phyloP scores from a whole-genome alignment of 2,888 invertebrate species.

The Clunio marinus region DNA sequence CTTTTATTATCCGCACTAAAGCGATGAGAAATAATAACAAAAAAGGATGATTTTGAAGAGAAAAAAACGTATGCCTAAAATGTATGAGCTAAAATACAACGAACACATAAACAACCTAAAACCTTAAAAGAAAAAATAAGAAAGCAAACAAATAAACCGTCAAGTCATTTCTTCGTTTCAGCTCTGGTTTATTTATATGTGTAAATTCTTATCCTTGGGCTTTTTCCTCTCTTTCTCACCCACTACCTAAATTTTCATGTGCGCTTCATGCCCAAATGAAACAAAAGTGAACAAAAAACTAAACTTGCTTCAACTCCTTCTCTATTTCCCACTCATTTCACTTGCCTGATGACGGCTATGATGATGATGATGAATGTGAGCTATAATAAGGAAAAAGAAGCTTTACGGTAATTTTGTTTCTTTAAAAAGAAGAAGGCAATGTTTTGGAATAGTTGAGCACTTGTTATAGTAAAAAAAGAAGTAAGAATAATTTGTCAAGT shows the following conservation, averaged over 20 bases:
- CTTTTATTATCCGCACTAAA: slow-evolving; percentile 9
- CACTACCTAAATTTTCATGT: too few species aligned
- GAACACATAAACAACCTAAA: slow-evolving; percentile 6
- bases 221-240: not conserved
- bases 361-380: slow-evolving; percentile 16
- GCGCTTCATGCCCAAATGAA: not conserved
- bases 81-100: not conserved
- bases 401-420: not conserved
- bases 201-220: not conserved
- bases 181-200: slow-evolving; percentile 6
- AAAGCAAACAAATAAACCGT: slow-evolving; percentile 4
- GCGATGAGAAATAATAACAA: not conserved
- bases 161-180: slow-evolving; percentile 7
- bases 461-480: too few species aligned
- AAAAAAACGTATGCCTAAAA: not conserved
- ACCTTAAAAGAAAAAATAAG: not conserved
- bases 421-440: too few species aligned
- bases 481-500: not conserved
- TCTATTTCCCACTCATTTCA: not conserved
- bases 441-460: not conserved
- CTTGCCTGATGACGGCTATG: not conserved
- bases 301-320: too few species aligned
- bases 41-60: not conserved
- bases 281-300: not conserved
- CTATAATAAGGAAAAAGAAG: not conserved